Evolutionary conservation across 1,140 invertebrate species (phyloP), one percentile per base, ranked within the genome.

Genomic region (Glossosoma conforme): DNA sequence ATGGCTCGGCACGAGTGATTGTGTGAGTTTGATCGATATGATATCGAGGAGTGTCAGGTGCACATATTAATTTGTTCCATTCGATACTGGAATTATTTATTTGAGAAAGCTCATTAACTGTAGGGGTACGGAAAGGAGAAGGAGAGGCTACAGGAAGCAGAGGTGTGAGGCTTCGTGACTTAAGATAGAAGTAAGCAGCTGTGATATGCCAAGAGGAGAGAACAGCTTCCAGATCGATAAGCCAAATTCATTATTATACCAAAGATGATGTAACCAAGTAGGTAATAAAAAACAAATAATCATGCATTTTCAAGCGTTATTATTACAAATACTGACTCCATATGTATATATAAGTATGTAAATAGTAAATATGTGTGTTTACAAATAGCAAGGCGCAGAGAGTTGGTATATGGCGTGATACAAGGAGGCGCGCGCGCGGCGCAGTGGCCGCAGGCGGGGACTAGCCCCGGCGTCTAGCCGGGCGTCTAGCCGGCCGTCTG

Each of bases 261-360:
- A 58, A 58, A 58, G 56, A 58, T 58, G 56, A 78, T 78, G 77
- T 77, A 78, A 79, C 76, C 79, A 77, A 68, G 65, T 78, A 80
- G 81, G 84, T 86, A 85, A 85, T 85, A 83, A 82, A 85, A 85
- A 85, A 86, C 83, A 84, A 85, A 84, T 83, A 85, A 78, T 84
- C 83, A 86, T 86, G 83, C 83, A 86, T 84, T 83, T 79, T 82
- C 83, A 81, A 85, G 83, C 83, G 84, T 86, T 85, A 85, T 85
- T 85, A 86, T 86, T 85, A 85, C 80, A 81, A 81, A 81, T 79
- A 81, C 82, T 84, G 82, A 82, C 81, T 81, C 75, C 76, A 69
- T 71, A 72, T 72, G 69, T 76, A 78, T 75, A 74, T 76, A 76
- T 71, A 75, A 62, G 54, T 60, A 59, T 60, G 58, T 65, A 62